Base-by-base conservation (phyloP, 2,113 vertebrate genomes). In the Australoheros scitulus region DNA sequence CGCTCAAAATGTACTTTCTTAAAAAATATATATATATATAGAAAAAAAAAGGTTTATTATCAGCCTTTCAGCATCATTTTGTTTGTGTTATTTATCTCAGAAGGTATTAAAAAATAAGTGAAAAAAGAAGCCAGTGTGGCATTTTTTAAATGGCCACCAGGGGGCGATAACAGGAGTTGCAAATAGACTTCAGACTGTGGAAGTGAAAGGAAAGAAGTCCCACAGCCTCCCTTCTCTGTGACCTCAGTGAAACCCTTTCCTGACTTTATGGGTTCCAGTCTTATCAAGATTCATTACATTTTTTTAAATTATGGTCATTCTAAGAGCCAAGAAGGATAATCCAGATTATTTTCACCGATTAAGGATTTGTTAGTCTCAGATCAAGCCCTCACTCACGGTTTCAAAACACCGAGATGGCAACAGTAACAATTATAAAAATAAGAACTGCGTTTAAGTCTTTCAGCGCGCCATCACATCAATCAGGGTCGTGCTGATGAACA, bases 361-460 rank as follows among this genome's bases (percentile, higher is more conserved):
- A 29, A 0, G 9, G 43, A 43, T 14, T 47, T 20, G 41, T 70
- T 26, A 52, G 24, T 70, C 22, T 50, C 64, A 70, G 5, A 32
- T 7, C 43, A 9, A 52, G 24, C 43, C 26, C 26, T 26, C 26
- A 26, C 26, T 26, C 3, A 26, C 2, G 3, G 26, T 26, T 26
- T 50, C 38, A 52, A 70, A 70, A 50, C 17, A 0, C 24, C 26
- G 2, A 70, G 14, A 50, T 26, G 15, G 41, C 22, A 15, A 70
- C 64, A 24, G 22, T 41, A 47, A 24, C 15, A 70, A 47, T 70
- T 20, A 70, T 29, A 29, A 70, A 70, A 24, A 13, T 3, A 2
- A 26, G 26, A 18, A 52, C 9, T 0, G 17, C 29, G 0, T 22
- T 29, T 2, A 70, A 20, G 64, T 29, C 15, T 0, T 70, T 70